Evolutionary conservation across 2,797 vertebrate genomes (phyloP), one percentile per base, ranked within the genome.

Genomic region (Streptopelia turtur): DNA sequence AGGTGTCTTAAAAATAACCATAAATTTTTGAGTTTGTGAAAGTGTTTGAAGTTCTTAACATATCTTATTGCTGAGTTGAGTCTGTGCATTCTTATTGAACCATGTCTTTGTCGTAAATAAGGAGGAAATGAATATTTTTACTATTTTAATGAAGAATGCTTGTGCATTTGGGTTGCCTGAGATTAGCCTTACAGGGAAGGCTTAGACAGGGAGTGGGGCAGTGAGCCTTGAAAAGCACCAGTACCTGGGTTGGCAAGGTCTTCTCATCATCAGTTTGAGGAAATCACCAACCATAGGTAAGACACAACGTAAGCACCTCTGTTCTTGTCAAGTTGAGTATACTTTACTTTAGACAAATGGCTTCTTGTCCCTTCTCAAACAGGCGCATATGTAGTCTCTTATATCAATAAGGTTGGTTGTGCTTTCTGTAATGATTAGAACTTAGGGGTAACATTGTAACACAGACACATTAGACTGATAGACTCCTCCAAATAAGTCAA

Each of bases 201-300:
- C 24, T 74, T 70, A 49, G 71, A 35, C 1, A 33, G 35, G n/a
- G 61, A 65, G 50, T 2, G 6, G 37, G 16, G 8, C 37, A 61
- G 56, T 35, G 35, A 82, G 39, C 59, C 43, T 59, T 59, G 55
- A 39, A 33, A 70, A 64, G 22, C 27, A 30, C 31, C 0, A 0
- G 30, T 57, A 24, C 43, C n/a, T 28, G 20, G 39, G 11, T 0
- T 72, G 52, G 23, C 7, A 39, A 2, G 27, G 24, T 35, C 41
- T 60, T 60, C 27, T 71, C 18, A 6, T 50, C 35, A 17, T 50
- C 8, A 31, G 5, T 31, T 30, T 35, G 45, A 23, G 33, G 27
- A 45, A 49, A 37, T 50, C 0, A 0, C 43, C 66, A 53, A 5
- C 4, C 10, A 2, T 6, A 11, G 35, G 9, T 39, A 52, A 55